phyloP scores from a whole-genome alignment of 2,888 invertebrate species.

The Gasteruption jaculator region DNA sequence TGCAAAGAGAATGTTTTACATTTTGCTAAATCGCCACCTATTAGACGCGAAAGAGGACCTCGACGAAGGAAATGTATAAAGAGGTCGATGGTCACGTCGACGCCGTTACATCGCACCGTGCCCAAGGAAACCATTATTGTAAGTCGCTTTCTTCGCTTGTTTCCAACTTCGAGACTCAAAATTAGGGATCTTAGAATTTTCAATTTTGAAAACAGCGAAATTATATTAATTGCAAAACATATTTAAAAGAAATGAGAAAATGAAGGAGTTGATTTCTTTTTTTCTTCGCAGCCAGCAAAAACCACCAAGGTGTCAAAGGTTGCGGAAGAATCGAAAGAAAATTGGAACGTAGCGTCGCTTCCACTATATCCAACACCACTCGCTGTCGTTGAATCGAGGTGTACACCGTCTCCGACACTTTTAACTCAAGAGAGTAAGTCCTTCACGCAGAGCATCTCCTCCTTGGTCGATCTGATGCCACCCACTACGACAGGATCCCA shows the following conservation, averaged over 20 bases:
- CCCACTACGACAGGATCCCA: constrained; percentile 34
- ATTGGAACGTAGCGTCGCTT: constrained; percentile 40
- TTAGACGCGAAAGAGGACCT: constrained; percentile 42
- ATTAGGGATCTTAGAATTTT: too few relatives aligned
- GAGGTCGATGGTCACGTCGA: constrained; percentile 47
- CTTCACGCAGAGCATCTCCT: constrained; percentile 26
- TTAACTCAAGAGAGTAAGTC: constrained; percentile 32
- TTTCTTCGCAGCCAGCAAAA: constrained; percentile 34
- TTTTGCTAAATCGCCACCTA: constrained; percentile 44
- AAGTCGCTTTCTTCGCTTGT: constrained; percentile 21
- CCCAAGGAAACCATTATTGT: constrained; percentile 41
- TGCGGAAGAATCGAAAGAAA: constrained; percentile 47
- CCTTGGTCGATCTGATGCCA: constrained; percentile 41
- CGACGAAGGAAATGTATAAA: constrained; percentile 48
- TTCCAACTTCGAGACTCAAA: too few relatives aligned
- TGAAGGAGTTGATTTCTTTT: not conserved
- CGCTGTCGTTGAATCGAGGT: constrained; percentile 26
- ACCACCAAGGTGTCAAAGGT: constrained; percentile 33
- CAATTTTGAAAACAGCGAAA: too few relatives aligned
- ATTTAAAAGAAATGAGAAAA: too few relatives aligned
- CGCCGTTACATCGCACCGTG: constrained; percentile 39
- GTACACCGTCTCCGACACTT: constrained; percentile 24
- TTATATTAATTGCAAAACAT: too few relatives aligned
- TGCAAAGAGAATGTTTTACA: constrained; percentile 49
- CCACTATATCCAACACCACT: constrained; percentile 35